Percentiles rank a stretch among this genome's conserved stretches.
Evolutionary conservation across 2,888 invertebrate species (phyloP).

Genomic region (Ommatoiulus sabulosus): DNA sequence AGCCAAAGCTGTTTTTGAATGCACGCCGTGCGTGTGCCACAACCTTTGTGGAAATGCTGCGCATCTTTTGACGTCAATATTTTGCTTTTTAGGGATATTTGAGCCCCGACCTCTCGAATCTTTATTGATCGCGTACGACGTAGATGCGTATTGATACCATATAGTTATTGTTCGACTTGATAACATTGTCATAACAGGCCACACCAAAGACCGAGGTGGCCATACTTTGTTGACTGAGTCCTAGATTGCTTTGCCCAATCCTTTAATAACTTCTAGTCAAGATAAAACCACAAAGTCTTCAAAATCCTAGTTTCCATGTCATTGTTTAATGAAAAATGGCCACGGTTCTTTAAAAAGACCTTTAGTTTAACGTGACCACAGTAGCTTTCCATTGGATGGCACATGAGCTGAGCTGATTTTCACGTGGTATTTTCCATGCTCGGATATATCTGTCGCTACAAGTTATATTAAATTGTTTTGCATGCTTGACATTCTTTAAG

Average conservation of each 20-base stretch:
- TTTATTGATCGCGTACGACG: no score
- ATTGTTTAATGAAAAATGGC: background rate
- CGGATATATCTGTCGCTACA: background rate
- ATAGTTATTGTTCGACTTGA: no score
- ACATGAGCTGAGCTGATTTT: background rate
- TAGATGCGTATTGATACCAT: no score
- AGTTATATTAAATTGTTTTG: slow-evolving; percentile 50
- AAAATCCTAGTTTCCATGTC: background rate
- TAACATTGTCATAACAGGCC: no score
- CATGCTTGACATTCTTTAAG: slow-evolving; percentile 43
- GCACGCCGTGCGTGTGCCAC: background rate
- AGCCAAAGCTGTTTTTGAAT: slow-evolving; percentile 32
- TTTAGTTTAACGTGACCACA: background rate
- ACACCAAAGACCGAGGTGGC: no score
- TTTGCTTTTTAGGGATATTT: background rate
- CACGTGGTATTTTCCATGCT: background rate
- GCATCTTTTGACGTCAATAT: background rate
- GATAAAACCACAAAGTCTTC: no score
- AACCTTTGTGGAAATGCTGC: background rate
- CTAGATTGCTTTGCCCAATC: no score
- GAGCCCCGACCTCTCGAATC: no score
- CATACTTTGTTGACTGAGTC: no score
- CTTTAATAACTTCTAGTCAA: no score
- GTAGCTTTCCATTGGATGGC: background rate
- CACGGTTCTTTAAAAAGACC: background rate